Base-by-base conservation (phyloP, 2,888 invertebrate species). In the Ectropis crepuscularia region DNA sequence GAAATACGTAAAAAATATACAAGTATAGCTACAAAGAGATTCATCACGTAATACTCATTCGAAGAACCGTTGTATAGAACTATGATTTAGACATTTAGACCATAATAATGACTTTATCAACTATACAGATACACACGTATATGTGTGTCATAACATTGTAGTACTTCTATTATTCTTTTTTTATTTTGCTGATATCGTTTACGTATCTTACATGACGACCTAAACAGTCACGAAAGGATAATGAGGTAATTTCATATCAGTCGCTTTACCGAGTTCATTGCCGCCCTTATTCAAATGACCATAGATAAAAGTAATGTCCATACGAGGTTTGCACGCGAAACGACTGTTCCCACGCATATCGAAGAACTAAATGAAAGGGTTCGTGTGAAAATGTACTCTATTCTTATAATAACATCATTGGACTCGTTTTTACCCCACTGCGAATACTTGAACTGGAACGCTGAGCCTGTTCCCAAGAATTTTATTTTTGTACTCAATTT, bases 291-390 rank as follows among this genome's bases (percentile, higher is more conserved):
- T 65, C 61, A 62, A 59, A 61, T 63, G 67, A 63, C 68, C 47
- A 53, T 67, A 74, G 69, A 68, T 62, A 62, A 70, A 67, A 37
- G 10, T 53, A 48, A 57, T 63, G 63, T 65, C 59, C 68, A 74
- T 67, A 69, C 64, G 62, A 70, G 55, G 68, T 68, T 72, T 39
- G 61, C 68, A 71, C 63, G 69, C 68, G 63, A 75, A 73, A 53
- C 53, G 11, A 53, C 47, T 43, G 43, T 73, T 78, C 78, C 72
- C 78, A 76, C 74, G 72, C 68, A 68, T 73, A 73, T 70, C 61
- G 59, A 67, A 68, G 47, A 58, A 37, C 50, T 50, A 49, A 69
- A 68, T 68, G 65, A 71, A n/a, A 63, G 16, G 53, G 38, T 62
- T 38, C 68, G 71, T 72, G 71, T 70, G 74, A 72, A 74, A 68